Base-by-base conservation (phyloP, 2,888 invertebrate species). In the Acanthopleura granulata region DNA sequence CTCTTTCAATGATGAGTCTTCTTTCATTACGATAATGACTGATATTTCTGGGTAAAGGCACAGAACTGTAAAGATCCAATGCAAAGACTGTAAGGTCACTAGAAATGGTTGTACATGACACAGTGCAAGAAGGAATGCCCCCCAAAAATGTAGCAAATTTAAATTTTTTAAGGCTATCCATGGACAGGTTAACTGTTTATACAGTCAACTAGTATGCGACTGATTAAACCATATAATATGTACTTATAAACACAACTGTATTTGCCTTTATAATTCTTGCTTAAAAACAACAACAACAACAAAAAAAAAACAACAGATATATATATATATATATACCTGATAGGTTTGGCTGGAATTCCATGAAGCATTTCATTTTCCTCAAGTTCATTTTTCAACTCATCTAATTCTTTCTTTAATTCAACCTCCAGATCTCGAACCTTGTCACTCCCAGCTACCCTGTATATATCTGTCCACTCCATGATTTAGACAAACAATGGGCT, bases 301-400 rank as follows among this genome's bases (percentile, higher is more conserved):
- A 14, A 15, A 18, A 51, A 15, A 51, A 14, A 51, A 51, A 51
- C 18, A 51, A n/a, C n/a, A n/a, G n/a, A n/a, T n/a, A n/a, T 15
- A 18, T 51, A 14, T 15, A 18, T 51, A 51, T 51, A 15, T n/a
- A 57, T 62, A n/a, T 80, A 86, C 86, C 84, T 84, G 70, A 85
- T 78, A 51, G 83, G 78, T 75, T 77, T 83, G 80, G n/a, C 81
- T 76, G 86, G 84, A 30, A 83, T 80, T 27, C 87, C 86, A 76
- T 86, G 81, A 18, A 84, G 82, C 75, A 89, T 82, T 75, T 89
- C 89, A 83, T 88, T 89, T 74, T 90, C 90, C 75, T 90, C 89
- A 18, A 90, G 85, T 75, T 90, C 89, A 69, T 82, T 80, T 71
- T 84, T 86, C 49, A 90, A 81, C 73, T 90, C 90, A 30, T 84